Percentiles rank a stretch among this genome's conserved stretches.
These are phyloP conservation scores for Ceratoteleas bidentatus DNA, from an alignment of 1,140 invertebrate genomes.

Conservation along the genomic window DNA sequence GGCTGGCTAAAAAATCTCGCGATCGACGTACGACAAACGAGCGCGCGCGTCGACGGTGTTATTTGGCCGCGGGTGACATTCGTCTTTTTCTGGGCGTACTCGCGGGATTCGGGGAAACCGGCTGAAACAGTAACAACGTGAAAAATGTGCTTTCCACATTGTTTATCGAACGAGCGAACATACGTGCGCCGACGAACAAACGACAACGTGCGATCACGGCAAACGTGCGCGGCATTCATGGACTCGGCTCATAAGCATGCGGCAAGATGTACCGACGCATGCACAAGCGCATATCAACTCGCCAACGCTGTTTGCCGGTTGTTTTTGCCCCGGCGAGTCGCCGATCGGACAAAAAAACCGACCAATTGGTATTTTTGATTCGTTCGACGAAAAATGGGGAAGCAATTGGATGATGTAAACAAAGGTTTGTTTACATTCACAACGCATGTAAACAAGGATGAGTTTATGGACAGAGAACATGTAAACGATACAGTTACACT, in stretches of 20 bases:
- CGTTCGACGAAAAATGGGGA: too few species aligned
- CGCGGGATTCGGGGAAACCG: slow-evolving; percentile 47
- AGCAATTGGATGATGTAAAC: too few species aligned
- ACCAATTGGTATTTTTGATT: too few species aligned
- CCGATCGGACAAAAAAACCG: slow-evolving; percentile 19
- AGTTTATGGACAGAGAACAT: too few species aligned
- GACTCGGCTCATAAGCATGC: slow-evolving; percentile 58
- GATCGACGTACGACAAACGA: too few species aligned
- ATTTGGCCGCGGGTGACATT: slow-evolving; percentile 43
- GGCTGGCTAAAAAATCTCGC: too few species aligned
- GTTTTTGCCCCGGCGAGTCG: slow-evolving; percentile 17
- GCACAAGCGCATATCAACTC: slow-evolving; percentile 52
- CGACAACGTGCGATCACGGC: slow-evolving; percentile 63
- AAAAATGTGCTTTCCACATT: slow-evolving; percentile 66
- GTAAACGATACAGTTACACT: too few species aligned
- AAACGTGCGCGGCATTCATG: slow-evolving; percentile 61
- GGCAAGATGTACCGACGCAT: slow-evolving; percentile 46
- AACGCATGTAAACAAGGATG: too few species aligned
- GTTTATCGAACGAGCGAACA: slow-evolving; percentile 61
- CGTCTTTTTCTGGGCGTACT: slow-evolving; percentile 37
- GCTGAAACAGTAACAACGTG: slow-evolving; percentile 55
- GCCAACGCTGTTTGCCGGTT: slow-evolving; percentile 48
- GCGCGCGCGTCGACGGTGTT: slow-evolving; percentile 26
- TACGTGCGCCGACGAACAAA: slow-evolving; percentile 58
- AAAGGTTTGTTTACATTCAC: too few species aligned